These are phyloP conservation scores for Ophiodon elongatus DNA, from an alignment of 2,113 vertebrate species.

Conservation along the genomic window DNA sequence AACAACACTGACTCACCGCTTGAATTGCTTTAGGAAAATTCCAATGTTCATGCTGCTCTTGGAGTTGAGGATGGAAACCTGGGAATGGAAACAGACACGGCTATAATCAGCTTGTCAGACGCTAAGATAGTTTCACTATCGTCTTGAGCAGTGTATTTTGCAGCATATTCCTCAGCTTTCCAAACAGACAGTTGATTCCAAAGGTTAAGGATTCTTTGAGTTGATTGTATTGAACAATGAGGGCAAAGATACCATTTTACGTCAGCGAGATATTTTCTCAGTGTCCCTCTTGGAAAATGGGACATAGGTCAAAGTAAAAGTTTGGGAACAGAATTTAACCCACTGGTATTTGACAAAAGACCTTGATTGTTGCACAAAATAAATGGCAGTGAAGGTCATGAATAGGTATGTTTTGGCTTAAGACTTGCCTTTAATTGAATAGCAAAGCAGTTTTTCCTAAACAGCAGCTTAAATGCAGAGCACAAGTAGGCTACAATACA, in stretches of 20 bases:
- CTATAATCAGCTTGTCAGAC: slow-evolving; percentile 38
- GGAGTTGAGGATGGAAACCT: slow-evolving; percentile 84
- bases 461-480: slow-evolving; percentile 8
- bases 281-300: slow-evolving; percentile 1
- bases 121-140: slow-evolving; percentile 36
- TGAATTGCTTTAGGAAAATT: slow-evolving; percentile 90
- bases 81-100: slow-evolving; percentile 21
- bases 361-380: neutral
- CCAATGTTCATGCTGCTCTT: slow-evolving; percentile 89
- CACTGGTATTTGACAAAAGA: neutral
- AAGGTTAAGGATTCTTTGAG: slow-evolving; percentile 57
- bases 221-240: slow-evolving; percentile 57
- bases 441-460: neutral
- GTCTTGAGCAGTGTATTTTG: slow-evolving; percentile 13
- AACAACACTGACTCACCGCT: slow-evolving; percentile 80
- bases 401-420: neutral
- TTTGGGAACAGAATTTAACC: slow-evolving; percentile 2
- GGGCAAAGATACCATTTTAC: slow-evolving; percentile 38
- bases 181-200: slow-evolving; percentile 51
- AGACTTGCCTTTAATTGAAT: neutral
- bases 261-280: slow-evolving; percentile 11
- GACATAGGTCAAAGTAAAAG: slow-evolving; percentile 38
- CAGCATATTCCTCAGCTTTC: slow-evolving; percentile 22
- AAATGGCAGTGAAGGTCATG: neutral
- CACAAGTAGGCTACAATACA: neutral